phyloP scores from a whole-genome alignment of 2,888 invertebrate species.

The Junonia oenone region DNA sequence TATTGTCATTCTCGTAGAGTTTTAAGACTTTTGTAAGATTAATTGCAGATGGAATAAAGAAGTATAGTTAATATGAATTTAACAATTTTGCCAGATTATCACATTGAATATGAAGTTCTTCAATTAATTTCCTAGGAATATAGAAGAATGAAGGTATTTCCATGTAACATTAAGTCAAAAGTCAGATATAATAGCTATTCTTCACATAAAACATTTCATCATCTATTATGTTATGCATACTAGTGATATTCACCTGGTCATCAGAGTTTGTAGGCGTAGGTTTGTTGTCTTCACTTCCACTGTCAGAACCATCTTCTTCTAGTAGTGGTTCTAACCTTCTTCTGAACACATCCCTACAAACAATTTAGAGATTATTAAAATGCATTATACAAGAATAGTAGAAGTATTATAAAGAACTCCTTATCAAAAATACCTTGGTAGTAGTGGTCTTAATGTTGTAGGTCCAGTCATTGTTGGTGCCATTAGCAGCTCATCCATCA shows the following conservation, averaged over 20 bases:
- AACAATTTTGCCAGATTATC: constrained; percentile 15
- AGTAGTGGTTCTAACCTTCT: constrained; percentile 89
- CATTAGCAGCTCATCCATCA: constrained; percentile 90
- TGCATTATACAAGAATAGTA: too few species aligned
- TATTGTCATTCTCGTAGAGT: background rate
- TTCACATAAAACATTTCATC: background rate
- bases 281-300: constrained; percentile 71
- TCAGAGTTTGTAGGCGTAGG: constrained; percentile 71
- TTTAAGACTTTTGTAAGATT: background rate
- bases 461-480: constrained; percentile 88
- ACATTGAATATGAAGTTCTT: constrained; percentile 1
- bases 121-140: background rate
- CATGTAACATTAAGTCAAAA: background rate
- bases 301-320: constrained; percentile 89
- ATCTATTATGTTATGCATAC: background rate
- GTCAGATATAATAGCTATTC: background rate
- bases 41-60: background rate
- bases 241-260: constrained; percentile 72
- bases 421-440: constrained; percentile 79
- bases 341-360: constrained; percentile 76
- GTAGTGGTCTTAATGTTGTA: constrained; percentile 82
- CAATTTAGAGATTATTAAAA: constrained; percentile 3
- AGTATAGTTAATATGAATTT: background rate
- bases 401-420: too few species aligned
- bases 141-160: background rate